These are phyloP conservation scores for Cariama cristata DNA, from an alignment of 2,113 vertebrate species.

Conservation along the genomic window DNA sequence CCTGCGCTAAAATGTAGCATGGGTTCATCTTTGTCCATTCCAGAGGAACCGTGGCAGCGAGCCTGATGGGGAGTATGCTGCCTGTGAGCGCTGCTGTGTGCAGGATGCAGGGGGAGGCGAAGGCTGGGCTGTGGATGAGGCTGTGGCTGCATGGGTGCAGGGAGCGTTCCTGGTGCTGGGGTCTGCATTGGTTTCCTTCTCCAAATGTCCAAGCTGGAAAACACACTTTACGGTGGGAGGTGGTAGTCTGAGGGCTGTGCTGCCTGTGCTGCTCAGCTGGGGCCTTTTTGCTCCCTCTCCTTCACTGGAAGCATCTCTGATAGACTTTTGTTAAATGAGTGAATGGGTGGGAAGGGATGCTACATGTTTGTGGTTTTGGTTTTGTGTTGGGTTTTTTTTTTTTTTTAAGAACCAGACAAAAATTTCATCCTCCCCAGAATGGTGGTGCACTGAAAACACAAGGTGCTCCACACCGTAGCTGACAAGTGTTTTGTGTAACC, in stretches of 20 bases:
- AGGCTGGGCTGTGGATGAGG: background rate
- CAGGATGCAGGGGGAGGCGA: background rate
- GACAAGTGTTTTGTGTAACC: background rate
- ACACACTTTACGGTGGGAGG: background rate
- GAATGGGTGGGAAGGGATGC: too few species aligned
- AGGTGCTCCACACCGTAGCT: background rate
- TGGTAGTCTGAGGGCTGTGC: background rate
- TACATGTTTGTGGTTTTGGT: too few species aligned
- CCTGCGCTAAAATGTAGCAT: background rate
- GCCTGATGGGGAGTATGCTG: background rate
- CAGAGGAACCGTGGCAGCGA: accelerated
- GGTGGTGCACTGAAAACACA: background rate
- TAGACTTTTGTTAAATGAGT: background rate
- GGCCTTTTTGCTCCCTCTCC: background rate
- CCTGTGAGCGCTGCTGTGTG: background rate
- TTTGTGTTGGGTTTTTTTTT: too few species aligned
- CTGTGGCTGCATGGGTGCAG: background rate
- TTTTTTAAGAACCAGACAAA: background rate
- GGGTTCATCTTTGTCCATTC: background rate
- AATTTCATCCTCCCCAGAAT: background rate
- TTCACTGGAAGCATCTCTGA: background rate
- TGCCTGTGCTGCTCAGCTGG: background rate
- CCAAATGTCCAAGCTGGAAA: background rate
- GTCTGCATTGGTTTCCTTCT: background rate
- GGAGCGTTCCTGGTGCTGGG: background rate